phyloP scores from a whole-genome alignment of 2,113 vertebrate genomes.

The Turnix velox region DNA sequence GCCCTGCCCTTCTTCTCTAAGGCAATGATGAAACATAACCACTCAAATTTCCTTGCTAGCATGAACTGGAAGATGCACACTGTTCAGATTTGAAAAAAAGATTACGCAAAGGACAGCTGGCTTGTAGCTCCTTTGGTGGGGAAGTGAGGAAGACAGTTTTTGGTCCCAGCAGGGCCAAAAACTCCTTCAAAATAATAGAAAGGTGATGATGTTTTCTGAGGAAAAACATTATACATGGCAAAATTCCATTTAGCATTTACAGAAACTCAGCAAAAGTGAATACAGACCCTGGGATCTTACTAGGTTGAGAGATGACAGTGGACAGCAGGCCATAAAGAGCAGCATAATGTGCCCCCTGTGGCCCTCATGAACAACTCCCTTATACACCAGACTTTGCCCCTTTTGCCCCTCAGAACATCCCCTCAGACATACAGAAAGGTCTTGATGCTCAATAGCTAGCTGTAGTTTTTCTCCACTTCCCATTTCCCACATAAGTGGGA shows the following conservation, averaged over 20 bases:
- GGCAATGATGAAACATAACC: constrained; percentile 17
- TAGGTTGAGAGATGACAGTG: background rate
- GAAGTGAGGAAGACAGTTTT: constrained; percentile 1
- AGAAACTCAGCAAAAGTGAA: constrained; percentile 22
- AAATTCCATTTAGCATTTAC: constrained; percentile 34
- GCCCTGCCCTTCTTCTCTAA: background rate
- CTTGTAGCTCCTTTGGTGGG: background rate
- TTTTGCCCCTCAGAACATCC: background rate
- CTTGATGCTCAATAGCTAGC: background rate
- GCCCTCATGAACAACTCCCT: background rate
- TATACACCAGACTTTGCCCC: background rate
- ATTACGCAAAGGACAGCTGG: constrained; percentile 34
- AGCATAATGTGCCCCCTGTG: background rate
- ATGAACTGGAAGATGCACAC: constrained; percentile 21
- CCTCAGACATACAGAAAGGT: background rate
- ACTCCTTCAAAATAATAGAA: background rate
- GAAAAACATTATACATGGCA: constrained; percentile 5
- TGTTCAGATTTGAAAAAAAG: constrained; percentile 22
- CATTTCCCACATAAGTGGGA: background rate
- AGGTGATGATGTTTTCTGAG: constrained; percentile 14
- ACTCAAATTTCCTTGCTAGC: constrained; percentile 1
- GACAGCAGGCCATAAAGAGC: background rate
- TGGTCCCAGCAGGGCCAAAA: background rate
- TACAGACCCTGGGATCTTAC: background rate
- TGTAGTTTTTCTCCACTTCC: background rate